Evolutionary conservation across 2,888 invertebrate genomes (phyloP), one percentile per base, ranked within the genome.

Genomic region (Disparrhopalites patrizii): DNA sequence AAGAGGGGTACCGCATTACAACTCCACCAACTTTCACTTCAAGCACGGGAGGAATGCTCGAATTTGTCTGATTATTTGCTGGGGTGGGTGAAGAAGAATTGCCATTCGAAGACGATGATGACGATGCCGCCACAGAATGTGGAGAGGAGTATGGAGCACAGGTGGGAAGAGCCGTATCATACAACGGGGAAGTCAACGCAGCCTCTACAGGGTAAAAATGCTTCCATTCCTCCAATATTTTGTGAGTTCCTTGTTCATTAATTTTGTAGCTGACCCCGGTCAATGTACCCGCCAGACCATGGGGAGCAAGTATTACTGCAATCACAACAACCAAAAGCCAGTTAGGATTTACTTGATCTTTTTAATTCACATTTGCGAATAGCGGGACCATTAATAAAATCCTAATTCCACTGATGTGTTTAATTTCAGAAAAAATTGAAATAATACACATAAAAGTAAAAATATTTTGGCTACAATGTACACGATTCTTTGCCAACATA

Each of bases 1-100:
- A 90, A 68, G 91, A 87, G 56, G 98, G 98, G 83, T 98, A 98
- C 72, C 91, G 87, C 92, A 98, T 92, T 79, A 92, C 88, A 69
- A 92, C 89, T 57, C 93, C 94, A 77, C 92, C 93, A 73, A 85
- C 79, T 75, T 86, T 87, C 82, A 88, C 75, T 71, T 75, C 74
- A 28, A 74, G 56, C 15, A 75, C 73, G 23, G 74, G 74, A n/a
- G 73, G 73, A 61, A 74, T 80, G 72, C 82, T 83, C 82, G 61
- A 83, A 81, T 70, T 82, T 76, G 56, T 23, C n/a, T 18, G 28
- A 25, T 4, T 15, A 83, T 52, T 61, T 50, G 43, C 25, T 18
- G 54, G 62, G 43, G 66, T 68, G 31, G 68, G 61, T 8, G 68
- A 51, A 27, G 65, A 57, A 18, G 66, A 47, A 13, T 67, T 62